phyloP scores from a whole-genome alignment of 2,888 invertebrate species.

The Eudasyphora cyanicolor region DNA sequence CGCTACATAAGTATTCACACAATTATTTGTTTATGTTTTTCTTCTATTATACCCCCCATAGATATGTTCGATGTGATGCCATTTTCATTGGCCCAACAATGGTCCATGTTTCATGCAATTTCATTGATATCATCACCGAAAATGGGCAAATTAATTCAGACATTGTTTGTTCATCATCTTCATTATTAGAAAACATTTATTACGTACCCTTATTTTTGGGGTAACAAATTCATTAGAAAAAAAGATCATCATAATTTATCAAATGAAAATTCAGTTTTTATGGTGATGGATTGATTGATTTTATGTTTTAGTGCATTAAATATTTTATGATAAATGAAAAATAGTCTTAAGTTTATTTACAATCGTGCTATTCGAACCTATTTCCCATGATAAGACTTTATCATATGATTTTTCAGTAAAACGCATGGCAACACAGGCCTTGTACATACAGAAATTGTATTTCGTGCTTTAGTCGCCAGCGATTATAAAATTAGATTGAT shows the following conservation, averaged over 20 bases:
- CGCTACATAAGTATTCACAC: neutral
- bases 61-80: constrained; percentile 1
- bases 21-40: neutral
- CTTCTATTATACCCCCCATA: neutral
- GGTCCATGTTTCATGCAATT: constrained; percentile 1
- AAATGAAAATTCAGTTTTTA: neutral
- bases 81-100: neutral
- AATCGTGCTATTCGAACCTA: no score
- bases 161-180: neutral
- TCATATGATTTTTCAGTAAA: no score
- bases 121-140: neutral
- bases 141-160: neutral
- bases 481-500: no score
- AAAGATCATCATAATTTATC: neutral
- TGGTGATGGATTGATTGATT: neutral
- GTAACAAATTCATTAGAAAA: neutral
- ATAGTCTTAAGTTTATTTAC: no score
- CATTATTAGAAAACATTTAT: neutral
- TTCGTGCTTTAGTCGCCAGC: no score
- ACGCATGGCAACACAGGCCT: no score
- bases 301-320: no score
- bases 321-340: no score
- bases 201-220: neutral
- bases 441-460: no score
- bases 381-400: no score